These are phyloP conservation scores for Tupaia tana DNA, from an alignment of 2,113 vertebrate species.

Conservation along the genomic window DNA sequence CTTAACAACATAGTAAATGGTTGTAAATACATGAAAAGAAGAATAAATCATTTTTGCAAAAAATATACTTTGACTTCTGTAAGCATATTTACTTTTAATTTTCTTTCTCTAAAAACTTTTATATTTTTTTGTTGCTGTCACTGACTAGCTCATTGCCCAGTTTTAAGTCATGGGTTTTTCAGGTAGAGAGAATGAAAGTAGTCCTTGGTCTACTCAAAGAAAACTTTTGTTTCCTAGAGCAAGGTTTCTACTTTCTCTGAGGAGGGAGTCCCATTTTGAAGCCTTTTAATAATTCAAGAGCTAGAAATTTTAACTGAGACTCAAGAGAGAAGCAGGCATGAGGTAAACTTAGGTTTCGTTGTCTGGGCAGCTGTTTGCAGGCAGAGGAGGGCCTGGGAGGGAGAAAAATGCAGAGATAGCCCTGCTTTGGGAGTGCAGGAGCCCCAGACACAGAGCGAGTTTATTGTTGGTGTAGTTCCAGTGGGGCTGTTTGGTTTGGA, in stretches of 20 bases:
- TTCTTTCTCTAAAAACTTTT: constrained; percentile 1
- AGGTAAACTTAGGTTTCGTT: constrained; percentile 81
- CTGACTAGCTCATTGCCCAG: background rate
- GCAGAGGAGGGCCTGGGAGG: constrained; percentile 49
- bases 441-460: constrained; percentile 66
- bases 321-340: constrained; percentile 74
- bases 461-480: constrained; percentile 74
- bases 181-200: background rate
- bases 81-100: constrained; percentile 33
- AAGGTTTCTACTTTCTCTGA: constrained; percentile 5
- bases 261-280: background rate
- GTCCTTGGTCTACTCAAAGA: background rate
- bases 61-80: background rate
- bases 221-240: background rate
- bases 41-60: constrained; percentile 52
- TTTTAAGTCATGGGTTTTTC: background rate
- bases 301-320: constrained; percentile 76
- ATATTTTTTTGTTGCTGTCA: background rate
- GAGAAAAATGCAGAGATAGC: constrained; percentile 41
- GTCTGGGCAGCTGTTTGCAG: constrained; percentile 85
- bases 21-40: constrained; percentile 46
- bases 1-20: constrained; percentile 13
- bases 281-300: constrained; percentile 72
- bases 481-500: constrained; percentile 70
- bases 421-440: constrained; percentile 60